Percentiles rank a stretch among this genome's conserved stretches.
Evolutionary conservation across 2,797 vertebrate genomes (phyloP).

Genomic region (Enteromius anoplus): DNA sequence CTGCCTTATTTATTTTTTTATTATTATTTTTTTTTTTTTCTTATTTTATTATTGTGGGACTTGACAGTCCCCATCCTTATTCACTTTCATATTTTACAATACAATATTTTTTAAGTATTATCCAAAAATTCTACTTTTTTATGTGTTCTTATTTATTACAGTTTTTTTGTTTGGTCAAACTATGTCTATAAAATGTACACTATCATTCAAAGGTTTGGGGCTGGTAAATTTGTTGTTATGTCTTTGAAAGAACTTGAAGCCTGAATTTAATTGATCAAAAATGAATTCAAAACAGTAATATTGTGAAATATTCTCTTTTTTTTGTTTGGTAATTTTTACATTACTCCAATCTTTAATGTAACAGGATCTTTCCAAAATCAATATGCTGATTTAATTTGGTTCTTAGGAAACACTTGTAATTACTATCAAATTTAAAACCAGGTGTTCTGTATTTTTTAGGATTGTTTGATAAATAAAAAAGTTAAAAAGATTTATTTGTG

Average conservation of each 20-base stretch:
- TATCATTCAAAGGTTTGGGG: background rate
- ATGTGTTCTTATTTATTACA: background rate
- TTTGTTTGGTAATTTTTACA: background rate
- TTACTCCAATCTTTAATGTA: background rate
- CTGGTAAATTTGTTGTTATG: background rate
- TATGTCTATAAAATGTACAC: background rate
- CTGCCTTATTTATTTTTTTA: background rate
- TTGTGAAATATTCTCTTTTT: background rate
- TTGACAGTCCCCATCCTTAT: background rate
- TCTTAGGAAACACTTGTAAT: background rate
- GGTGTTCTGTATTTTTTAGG: background rate
- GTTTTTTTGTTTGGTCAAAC: background rate
- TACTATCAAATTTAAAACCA: background rate
- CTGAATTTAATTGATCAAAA: background rate
- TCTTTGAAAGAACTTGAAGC: background rate
- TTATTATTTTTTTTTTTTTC: too few species aligned
- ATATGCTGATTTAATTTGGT: background rate
- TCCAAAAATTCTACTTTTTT: background rate
- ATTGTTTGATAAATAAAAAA: background rate
- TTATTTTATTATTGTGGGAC: background rate
- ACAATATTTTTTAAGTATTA: background rate
- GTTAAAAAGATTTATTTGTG: background rate
- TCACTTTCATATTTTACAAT: background rate
- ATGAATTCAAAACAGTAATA: background rate
- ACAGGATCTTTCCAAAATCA: conserved; percentile 1